Percentiles rank a stretch among this genome's conserved stretches.
Evolutionary conservation across 2,888 invertebrate species (phyloP).

Genomic region (Drosophila tanythrix): DNA sequence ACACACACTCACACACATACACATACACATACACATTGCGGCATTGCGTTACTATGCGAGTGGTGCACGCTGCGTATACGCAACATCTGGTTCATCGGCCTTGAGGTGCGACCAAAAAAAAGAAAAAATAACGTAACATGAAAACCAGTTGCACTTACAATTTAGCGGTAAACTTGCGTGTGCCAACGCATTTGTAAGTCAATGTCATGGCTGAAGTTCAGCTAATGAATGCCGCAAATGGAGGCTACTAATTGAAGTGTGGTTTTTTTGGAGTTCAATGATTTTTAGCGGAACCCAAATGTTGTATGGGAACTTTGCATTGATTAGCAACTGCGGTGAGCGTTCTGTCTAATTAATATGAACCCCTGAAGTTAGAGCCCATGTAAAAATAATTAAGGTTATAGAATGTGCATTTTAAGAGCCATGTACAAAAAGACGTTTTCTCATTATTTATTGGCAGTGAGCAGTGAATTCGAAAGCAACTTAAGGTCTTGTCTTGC

Average conservation of each 20-base stretch:
- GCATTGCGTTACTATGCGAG: slow-evolving; percentile 43
- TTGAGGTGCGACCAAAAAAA: slow-evolving; percentile 40
- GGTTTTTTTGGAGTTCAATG: slow-evolving; percentile 47
- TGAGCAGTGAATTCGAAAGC: not conserved
- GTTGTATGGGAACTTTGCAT: slow-evolving; percentile 6
- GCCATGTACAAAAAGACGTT: not conserved
- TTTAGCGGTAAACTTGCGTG: slow-evolving; percentile 54
- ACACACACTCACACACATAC: not conserved
- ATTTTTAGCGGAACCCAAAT: slow-evolving; percentile 11
- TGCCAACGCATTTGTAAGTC: slow-evolving; percentile 56
- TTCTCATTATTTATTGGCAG: not conserved
- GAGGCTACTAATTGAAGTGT: slow-evolving; percentile 35
- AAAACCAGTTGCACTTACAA: slow-evolving; percentile 67
- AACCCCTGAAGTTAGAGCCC: not conserved
- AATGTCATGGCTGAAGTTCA: slow-evolving; percentile 66
- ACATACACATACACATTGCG: not conserved
- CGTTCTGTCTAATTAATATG: slow-evolving; percentile 8
- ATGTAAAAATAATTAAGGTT: not conserved
- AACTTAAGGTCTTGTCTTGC: not conserved
- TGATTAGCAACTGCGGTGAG: slow-evolving; percentile 2
- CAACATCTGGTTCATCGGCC: slow-evolving; percentile 58
- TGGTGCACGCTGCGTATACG: slow-evolving; percentile 69
- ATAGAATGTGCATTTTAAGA: slow-evolving; percentile 1
- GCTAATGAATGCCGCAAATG: slow-evolving; percentile 33
- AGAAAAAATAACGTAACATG: slow-evolving; percentile 6